These are phyloP conservation scores for Theristicus caerulescens DNA, from an alignment of 2,113 vertebrate species.

Conservation along the genomic window DNA sequence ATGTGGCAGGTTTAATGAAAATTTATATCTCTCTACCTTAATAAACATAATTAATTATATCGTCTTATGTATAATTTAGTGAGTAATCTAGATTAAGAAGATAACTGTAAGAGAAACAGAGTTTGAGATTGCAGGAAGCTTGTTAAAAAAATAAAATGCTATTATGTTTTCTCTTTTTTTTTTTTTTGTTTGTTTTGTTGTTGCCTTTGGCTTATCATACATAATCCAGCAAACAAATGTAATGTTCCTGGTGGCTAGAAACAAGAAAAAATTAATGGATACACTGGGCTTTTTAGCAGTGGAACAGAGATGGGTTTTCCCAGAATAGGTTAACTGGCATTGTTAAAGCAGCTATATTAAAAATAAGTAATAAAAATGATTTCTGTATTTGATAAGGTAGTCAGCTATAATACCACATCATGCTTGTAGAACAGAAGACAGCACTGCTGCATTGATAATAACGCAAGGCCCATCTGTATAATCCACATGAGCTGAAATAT, in stretches of 20 bases:
- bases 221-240: not conserved
- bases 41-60: not conserved
- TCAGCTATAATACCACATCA: not conserved
- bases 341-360: not conserved
- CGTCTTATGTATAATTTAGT: not conserved
- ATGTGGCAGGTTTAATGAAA: not conserved
- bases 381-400: not conserved
- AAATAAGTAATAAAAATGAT: not conserved
- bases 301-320: not conserved
- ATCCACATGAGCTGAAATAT: not conserved
- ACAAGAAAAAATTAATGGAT: not conserved
- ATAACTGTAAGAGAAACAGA: not conserved
- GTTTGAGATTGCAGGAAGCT: not conserved
- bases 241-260: not conserved
- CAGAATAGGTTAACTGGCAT: not conserved
- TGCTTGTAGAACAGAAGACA: not conserved
- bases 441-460: not conserved
- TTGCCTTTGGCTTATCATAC: not conserved
- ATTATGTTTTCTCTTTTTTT: not conserved
- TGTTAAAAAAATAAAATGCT: not conserved
- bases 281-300: not conserved
- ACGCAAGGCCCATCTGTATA: not conserved
- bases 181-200: not conserved
- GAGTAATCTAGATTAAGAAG: not conserved
- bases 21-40: not conserved